Percentiles rank a stretch among this genome's conserved stretches.
Evolutionary conservation across 2,797 vertebrate species (phyloP).

Genomic region (Platyrinchus mystaceus): DNA sequence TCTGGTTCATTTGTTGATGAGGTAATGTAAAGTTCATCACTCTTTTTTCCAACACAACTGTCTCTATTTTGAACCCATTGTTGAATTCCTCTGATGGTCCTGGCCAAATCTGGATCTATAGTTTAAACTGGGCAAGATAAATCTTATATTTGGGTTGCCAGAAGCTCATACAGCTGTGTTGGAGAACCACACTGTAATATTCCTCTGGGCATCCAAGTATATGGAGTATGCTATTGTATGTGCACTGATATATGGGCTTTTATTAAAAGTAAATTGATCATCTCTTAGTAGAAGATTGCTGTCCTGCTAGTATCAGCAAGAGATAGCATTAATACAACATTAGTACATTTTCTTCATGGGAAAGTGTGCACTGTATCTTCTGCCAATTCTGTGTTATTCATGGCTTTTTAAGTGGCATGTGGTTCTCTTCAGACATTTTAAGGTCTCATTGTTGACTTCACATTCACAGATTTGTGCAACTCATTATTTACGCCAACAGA

Average conservation of each 20-base stretch:
- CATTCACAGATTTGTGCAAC: neutral
- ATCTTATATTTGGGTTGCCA: neutral
- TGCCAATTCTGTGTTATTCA: neutral
- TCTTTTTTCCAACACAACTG: neutral
- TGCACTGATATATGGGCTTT: neutral
- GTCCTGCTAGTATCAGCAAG: neutral
- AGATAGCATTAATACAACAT: neutral
- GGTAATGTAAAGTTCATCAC: neutral
- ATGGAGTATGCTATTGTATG: neutral
- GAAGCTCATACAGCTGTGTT: neutral
- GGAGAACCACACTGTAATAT: neutral
- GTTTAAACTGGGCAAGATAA: neutral
- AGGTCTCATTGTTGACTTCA: neutral
- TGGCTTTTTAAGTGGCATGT: neutral
- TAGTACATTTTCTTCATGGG: neutral
- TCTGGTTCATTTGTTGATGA: neutral
- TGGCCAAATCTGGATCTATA: neutral
- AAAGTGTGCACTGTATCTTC: neutral
- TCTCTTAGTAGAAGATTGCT: neutral
- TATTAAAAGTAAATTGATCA: neutral
- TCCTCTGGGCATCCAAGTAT: neutral
- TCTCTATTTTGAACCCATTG: neutral
- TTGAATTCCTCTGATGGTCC: neutral
- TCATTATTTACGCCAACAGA: neutral
- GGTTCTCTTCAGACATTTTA: neutral